Evolutionary conservation across 2,797 vertebrate genomes (phyloP).

Genomic region (Falco biarmicus): DNA sequence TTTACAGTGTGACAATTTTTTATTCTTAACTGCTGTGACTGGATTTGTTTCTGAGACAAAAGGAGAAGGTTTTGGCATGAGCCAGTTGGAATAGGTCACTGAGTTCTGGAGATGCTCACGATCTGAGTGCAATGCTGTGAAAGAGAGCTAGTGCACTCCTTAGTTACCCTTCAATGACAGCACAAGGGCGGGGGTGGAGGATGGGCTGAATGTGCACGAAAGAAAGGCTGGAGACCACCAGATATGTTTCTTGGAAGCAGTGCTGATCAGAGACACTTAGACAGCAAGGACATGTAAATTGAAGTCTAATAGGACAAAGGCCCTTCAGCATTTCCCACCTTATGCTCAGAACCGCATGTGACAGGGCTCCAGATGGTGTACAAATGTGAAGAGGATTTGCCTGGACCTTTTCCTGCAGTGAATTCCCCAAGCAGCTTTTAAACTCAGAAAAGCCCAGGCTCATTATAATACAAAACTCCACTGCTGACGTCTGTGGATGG

Average conservation of each 20-base stretch:
- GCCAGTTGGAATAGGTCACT: background rate
- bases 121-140: background rate
- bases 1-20: background rate
- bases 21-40: background rate
- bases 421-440: slow-evolving; percentile 24
- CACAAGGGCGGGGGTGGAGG: background rate
- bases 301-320: background rate
- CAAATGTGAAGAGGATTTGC: slow-evolving; percentile 14
- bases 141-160: background rate
- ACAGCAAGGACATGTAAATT: background rate
- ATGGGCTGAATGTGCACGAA: background rate
- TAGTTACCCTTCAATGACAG: background rate
- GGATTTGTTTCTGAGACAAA: background rate
- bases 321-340: slow-evolving; percentile 25
- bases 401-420: slow-evolving; percentile 15
- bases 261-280: background rate
- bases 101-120: background rate
- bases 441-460: background rate
- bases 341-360: background rate
- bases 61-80: background rate
- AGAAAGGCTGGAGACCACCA: background rate
- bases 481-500: background rate
- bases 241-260: background rate
- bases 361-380: slow-evolving; percentile 36
- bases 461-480: background rate